A percentile compares a stretch with the other conserved stretches of the same genome.
phyloP scores from a whole-genome alignment of 2,113 vertebrate species.

The Cavia porcellus region DNA sequence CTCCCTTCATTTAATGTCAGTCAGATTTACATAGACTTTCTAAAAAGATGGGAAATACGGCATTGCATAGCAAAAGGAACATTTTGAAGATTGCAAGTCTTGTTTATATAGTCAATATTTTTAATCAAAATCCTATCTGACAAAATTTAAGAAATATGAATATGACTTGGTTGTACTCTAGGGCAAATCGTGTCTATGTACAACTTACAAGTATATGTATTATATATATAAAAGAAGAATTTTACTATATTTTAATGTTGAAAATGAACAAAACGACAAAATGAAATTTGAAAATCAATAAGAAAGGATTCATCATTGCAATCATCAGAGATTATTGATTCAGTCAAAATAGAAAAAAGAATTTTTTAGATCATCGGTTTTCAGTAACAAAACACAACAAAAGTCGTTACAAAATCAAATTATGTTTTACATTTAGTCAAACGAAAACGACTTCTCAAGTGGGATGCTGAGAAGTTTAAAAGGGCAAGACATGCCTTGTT shows the following conservation, averaged over 20 bases:
- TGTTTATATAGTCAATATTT: not conserved
- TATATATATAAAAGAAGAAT: not conserved
- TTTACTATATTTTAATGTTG: not conserved
- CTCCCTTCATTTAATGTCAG: not conserved
- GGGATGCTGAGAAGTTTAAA: not conserved
- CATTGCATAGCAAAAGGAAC: conserved; percentile 19
- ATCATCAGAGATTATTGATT: not conserved
- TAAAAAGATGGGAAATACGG: not conserved
- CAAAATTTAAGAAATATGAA: not conserved
- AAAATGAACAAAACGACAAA: conserved; percentile 36
- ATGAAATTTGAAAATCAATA: not conserved
- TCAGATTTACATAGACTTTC: not conserved
- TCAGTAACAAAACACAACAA: not conserved
- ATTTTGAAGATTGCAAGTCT: conserved; percentile 13
- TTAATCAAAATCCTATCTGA: not conserved
- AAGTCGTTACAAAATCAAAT: not conserved
- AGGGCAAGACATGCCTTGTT: not conserved
- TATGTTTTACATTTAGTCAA: not conserved
- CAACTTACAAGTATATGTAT: not conserved
- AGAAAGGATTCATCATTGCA: not conserved
- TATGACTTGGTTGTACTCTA: not conserved
- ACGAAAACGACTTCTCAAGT: conserved; percentile 21
- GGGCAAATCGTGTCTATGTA: not conserved
- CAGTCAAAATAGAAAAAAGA: not conserved
- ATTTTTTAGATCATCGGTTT: not conserved